These are phyloP conservation scores for Drosophila lini DNA, from an alignment of 1,140 invertebrate species.

Conservation along the genomic window DNA sequence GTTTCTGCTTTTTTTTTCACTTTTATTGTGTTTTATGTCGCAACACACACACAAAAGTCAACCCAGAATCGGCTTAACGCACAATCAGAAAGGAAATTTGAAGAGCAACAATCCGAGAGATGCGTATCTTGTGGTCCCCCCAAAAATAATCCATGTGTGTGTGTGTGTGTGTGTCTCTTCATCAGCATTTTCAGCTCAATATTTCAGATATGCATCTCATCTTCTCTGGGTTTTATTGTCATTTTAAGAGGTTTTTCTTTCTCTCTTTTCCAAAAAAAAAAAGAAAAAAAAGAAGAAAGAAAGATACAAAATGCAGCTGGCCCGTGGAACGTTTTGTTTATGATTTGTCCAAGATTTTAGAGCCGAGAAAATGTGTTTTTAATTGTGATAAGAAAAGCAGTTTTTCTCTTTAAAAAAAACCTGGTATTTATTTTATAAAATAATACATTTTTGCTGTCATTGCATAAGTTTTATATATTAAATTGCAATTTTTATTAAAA, in stretches of 20 bases:
- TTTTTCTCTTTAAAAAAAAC: neutral
- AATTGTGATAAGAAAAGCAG: conserved; percentile 54
- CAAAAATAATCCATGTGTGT: conserved; percentile 9
- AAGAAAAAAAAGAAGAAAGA: conserved; percentile 3
- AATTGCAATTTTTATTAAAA: too few relatives aligned
- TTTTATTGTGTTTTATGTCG: conserved; percentile 74
- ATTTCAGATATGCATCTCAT: conserved; percentile 60
- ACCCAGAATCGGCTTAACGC: conserved; percentile 66
- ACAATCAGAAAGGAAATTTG: conserved; percentile 34
- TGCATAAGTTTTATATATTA: too few relatives aligned
- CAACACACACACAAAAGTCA: conserved; percentile 35
- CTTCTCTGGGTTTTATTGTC: conserved; percentile 62
- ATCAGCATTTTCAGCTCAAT: conserved; percentile 34
- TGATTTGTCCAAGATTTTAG: conserved; percentile 71
- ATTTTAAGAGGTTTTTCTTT: conserved; percentile 39
- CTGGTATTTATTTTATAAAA: neutral
- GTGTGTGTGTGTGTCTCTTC: conserved; percentile 11
- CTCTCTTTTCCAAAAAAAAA: neutral
- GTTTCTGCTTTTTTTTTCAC: conserved; percentile 14
- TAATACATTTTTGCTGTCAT: neutral
- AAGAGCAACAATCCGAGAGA: conserved; percentile 70
- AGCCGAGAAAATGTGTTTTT: conserved; percentile 64
- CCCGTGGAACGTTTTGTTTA: conserved; percentile 63
- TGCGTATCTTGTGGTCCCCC: conserved; percentile 56
- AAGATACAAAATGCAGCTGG: conserved; percentile 60